Evolutionary conservation across 1,140 invertebrate genomes (phyloP), one percentile per base, ranked within the genome.

Genomic region (Cryptotermes secundus): DNA sequence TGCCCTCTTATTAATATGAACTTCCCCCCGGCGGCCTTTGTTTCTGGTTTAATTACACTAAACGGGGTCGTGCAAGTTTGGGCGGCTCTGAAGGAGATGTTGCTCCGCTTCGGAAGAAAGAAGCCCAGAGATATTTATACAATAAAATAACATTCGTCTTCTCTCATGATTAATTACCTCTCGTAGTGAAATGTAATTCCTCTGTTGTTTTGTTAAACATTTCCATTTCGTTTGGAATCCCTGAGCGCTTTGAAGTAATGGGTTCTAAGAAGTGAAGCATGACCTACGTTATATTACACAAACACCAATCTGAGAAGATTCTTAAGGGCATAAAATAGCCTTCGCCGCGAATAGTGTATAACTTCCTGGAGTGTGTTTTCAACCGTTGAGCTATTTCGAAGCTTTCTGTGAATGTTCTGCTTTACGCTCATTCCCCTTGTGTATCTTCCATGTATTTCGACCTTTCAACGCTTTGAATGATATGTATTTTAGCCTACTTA

Each of bases 151-250:
- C 59, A 72, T 31, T 72, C 59, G 59, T 72, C 59, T 72, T 72
- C 59, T 49, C 59, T 72, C 31, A 72, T 72, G 59, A 72, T 72
- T 72, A 72, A 72, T 72, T 72, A 72, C 59, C 59, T n/a, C 59
- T 26, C 7, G 59, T 31, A 14, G 26, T 72, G 59, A 26, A 72
- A 72, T 72, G 59, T 26, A 72, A 72, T 72, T 4, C 59, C 16
- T 7, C 59, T n/a, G 26, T 31, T 72, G 6, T 72, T 72, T 12
- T n/a, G 26, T 72, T 72, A 72, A 72, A n/a, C 14, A 31, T 72
- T 72, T 72, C 59, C 26, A n/a, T 72, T 72, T 31, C 26, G 1
- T 72, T 16, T 14, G 22, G 45, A 49, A 49, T 49, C 45, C 6
- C 19, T 3, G 19, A n/a, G n/a, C 9, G 26, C 59, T 72, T 31